These are phyloP conservation scores for Chionodraco myersi DNA, from an alignment of 2,113 vertebrate species.

Conservation along the genomic window DNA sequence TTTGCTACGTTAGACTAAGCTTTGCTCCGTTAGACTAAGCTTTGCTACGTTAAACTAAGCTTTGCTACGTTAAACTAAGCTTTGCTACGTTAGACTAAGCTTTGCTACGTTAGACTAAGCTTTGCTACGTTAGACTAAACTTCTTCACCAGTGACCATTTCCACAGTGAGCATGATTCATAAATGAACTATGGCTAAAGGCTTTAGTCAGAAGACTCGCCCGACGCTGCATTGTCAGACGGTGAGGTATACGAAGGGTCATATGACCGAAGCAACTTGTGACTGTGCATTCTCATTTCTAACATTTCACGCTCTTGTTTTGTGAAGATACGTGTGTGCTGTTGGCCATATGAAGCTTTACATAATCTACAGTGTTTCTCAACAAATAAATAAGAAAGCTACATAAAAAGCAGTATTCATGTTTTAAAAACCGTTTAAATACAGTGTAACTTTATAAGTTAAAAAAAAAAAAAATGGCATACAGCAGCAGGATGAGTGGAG, in stretches of 20 bases:
- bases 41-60: no score
- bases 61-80: not conserved
- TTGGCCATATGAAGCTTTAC: not conserved
- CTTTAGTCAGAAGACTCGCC: not conserved
- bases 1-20: not conserved
- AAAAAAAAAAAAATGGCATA: not conserved
- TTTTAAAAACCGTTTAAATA: not conserved
- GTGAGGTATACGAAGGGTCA: constrained; percentile 28
- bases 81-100: constrained; percentile 13
- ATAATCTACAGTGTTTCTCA: not conserved
- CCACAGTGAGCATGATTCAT: not conserved
- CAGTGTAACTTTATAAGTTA: not conserved
- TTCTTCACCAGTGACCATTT: no score
- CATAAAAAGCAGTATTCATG: not conserved
- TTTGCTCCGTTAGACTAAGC: constrained; percentile 10
- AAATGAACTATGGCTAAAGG: not conserved
- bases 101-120: not conserved
- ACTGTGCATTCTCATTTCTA: constrained; percentile 8
- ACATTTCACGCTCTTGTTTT: constrained; percentile 10
- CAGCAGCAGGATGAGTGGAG: not conserved
- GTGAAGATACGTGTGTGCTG: not conserved
- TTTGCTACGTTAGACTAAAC: constrained; percentile 10
- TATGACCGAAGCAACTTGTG: constrained; percentile 28
- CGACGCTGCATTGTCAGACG: not conserved
- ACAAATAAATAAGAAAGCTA: constrained; percentile 37